Base-by-base conservation (phyloP, 2,888 invertebrate species). In the Oxyteleia sp. region DNA sequence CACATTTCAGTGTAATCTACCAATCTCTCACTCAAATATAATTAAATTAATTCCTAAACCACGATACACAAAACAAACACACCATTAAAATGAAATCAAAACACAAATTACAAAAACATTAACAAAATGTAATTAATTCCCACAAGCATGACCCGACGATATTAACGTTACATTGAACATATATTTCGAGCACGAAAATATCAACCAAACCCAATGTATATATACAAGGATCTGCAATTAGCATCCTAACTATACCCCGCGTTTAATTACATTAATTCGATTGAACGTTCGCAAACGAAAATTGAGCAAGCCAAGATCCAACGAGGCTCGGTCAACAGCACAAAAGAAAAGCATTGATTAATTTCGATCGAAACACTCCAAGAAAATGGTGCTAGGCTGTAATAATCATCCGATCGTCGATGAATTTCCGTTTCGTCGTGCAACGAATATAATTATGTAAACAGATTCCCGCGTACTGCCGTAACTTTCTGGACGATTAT, bases 371-470 rank as follows among this genome's bases (percentile, higher is more conserved):
- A n/a, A n/a, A n/a, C n/a, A n/a, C n/a, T n/a, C n/a, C 23, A 23
- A 23, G 23, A 23, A 23, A 23, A 23, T 23, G 23, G 23, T 23
- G 23, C 23, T 5, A 23, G 23, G 23, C 23, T n/a, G 5, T 5
- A 23, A 23, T 23, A 23, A 32, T 32, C 32, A 32, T 2, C 8
- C 32, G 32, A 32, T 32, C 32, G 32, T 32, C 7, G 8, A 32
- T 32, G 32, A 32, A 7, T 32, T 10, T 38, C 13, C n/a, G 38
- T 38, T 38, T 38, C n/a, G 38, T 2, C 8, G 11, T 38, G 8
- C 38, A 38, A n/a, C n/a, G 38, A 38, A 38, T 38, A 11, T n/a
- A 38, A 38, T 38, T 38, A 38, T 38, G 38, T 38, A 38, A 38
- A 38, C 38, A 11, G 38, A 38, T 38, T 4, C n/a, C 38, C n/a